Evolutionary conservation across 2,113 vertebrate genomes (phyloP).

Genomic region (Odocoileus virginianus): DNA sequence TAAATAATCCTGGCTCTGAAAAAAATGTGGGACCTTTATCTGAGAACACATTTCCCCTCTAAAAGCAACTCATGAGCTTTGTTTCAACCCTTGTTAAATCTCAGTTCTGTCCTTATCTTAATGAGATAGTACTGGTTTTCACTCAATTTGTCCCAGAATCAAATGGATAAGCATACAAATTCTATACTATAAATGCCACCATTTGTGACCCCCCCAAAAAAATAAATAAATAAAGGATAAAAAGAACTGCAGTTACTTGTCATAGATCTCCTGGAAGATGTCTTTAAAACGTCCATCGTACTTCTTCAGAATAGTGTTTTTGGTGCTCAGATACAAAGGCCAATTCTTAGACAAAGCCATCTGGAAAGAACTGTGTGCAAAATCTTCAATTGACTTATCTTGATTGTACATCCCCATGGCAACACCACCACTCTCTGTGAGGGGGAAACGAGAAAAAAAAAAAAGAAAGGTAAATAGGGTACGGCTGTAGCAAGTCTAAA

Average conservation of each 20-base stretch:
- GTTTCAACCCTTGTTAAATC: not conserved
- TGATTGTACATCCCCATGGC: constrained; percentile 99
- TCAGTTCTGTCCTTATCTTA: not conserved
- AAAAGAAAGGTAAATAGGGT: not conserved
- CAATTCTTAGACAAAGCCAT: constrained; percentile 92
- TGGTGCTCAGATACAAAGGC: constrained; percentile 98
- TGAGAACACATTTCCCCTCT: not conserved
- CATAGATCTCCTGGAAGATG: constrained; percentile 99
- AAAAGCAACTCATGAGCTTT: constrained; percentile 20
- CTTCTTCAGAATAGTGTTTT: constrained; percentile 98
- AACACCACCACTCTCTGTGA: constrained; percentile 90
- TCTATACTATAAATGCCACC: not conserved
- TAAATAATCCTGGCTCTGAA: not conserved
- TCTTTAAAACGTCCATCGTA: constrained; percentile 98
- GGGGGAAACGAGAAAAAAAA: not conserved
- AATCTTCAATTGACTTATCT: constrained; percentile 93
- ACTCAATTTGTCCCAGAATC: not conserved
- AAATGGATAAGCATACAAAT: not conserved
- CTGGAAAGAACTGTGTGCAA: constrained; percentile 98
- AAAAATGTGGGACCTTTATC: not conserved
- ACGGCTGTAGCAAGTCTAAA: not conserved
- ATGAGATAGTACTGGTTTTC: not conserved
- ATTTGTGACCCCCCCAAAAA: not conserved
- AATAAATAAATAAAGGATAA: not conserved
- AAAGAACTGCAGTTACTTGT: constrained; percentile 84